Evolutionary conservation across 2,113 vertebrate species (phyloP), one percentile per base, ranked within the genome.

Genomic region (Scomber scombrus): DNA sequence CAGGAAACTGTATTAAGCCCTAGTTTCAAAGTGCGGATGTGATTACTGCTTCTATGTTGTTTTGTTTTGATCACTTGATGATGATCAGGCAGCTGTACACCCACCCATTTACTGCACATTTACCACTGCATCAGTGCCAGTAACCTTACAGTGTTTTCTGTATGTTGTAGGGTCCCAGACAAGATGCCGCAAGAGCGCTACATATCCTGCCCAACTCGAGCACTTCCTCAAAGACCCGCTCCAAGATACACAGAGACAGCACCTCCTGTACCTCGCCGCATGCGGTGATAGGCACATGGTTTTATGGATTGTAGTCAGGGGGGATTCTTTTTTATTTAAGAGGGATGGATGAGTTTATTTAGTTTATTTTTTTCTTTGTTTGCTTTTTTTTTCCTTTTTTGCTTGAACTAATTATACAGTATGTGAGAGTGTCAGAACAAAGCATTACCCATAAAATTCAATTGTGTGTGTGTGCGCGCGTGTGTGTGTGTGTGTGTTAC

Each of bases 181-280:
- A 89, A 77, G n/a, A 62, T 34, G 55, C 15, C 31, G 19, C 11
- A 91, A 0, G 95, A 95, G 64, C 94, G 93, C 31, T 95, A 95
- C 81, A 81, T 92, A 23, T 79, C 92, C 46, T 90, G 68, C 74
- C 94, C 94, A 0, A 80, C 84, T 1, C 91, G 92, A 82, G 79
- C 82, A 0, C 73, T 82, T 71, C 89, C 87, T 79, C 91, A 90
- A 13, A 78, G 51, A 71, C 91, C 94, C 3, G 0, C 82, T 16
- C 72, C 76, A 13, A 91, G 91, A 74, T 34, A 75, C 13, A 16
- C 57, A 7, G 45, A 68, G 43, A 1, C 69, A 2, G 85, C 86
- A 1, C 93, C 91, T 12, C 91, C 91, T 0, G 0, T 92, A 29
- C 91, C 93, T 19, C 91, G 88, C 3, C 91, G 93, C 12, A 71